A percentile compares a stretch with the other conserved stretches of the same genome.
Evolutionary conservation across 2,888 invertebrate genomes (phyloP).

Genomic region (Eupeodes luniger): DNA sequence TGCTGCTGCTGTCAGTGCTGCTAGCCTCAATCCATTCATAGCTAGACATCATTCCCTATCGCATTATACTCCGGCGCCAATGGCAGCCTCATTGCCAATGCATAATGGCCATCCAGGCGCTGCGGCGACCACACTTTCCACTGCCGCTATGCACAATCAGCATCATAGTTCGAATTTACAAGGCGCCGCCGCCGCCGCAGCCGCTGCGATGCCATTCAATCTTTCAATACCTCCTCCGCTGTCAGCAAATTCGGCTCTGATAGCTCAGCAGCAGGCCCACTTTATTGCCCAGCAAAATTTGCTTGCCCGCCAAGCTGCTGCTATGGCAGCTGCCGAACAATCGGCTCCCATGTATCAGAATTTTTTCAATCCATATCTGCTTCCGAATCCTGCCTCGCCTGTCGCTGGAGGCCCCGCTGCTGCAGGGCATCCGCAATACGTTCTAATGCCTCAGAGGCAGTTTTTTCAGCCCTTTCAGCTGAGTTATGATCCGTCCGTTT

Average conservation of each 20-base stretch:
- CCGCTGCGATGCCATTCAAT: conserved; percentile 80
- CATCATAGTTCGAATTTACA: conserved; percentile 54
- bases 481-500: conserved; percentile 78
- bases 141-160: conserved; percentile 79
- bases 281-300: conserved; percentile 89
- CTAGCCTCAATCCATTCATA: conserved; percentile 66
- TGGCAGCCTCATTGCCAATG: conserved; percentile 66
- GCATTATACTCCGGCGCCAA: conserved; percentile 60
- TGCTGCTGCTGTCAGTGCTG: conserved; percentile 68
- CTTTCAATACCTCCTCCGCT: conserved; percentile 82
- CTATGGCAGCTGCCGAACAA: conserved; percentile 84
- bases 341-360: conserved; percentile 79
- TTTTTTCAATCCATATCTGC: conserved; percentile 78
- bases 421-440: conserved; percentile 82
- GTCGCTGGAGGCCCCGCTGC: conserved; percentile 72
- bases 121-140: conserved; percentile 80
- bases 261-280: conserved; percentile 86
- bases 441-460: conserved; percentile 82
- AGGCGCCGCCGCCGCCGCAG: conserved; percentile 12
- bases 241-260: conserved; percentile 82
- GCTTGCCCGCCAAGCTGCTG: conserved; percentile 88
- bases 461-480: conserved; percentile 82
- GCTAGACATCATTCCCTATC: conserved; percentile 68
- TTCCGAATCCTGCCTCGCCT: conserved; percentile 79
- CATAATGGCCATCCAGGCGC: conserved; percentile 67